Evolutionary conservation across 2,797 vertebrate species (phyloP).

Genomic region (Diglossa cyanea): DNA sequence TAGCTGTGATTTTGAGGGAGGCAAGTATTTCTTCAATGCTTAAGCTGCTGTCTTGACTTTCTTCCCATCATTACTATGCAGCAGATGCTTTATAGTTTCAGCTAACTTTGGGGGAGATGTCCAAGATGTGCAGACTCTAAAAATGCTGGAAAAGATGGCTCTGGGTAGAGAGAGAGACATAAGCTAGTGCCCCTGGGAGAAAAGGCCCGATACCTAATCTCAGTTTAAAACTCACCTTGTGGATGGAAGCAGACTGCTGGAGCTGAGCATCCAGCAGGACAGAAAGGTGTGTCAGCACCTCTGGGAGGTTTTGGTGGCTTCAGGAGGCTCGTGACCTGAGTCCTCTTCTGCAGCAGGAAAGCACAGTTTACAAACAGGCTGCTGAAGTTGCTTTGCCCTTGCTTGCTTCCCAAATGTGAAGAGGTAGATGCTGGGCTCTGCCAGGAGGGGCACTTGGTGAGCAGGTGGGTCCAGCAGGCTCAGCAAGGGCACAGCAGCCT

Average conservation of each 20-base stretch:
- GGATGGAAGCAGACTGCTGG: neutral
- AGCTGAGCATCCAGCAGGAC: neutral
- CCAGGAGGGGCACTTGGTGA: neutral
- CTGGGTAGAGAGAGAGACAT: neutral
- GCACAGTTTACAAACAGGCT: neutral
- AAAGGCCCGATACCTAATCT: neutral
- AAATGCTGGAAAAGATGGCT: neutral
- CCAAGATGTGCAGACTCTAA: neutral
- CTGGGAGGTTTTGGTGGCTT: neutral
- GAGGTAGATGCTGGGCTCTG: neutral
- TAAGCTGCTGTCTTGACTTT: neutral
- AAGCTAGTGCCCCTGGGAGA: neutral
- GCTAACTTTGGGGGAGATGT: neutral
- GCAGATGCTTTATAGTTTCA: neutral
- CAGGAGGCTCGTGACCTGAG: accelerated
- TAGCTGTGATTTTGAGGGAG: neutral
- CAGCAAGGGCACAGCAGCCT: neutral
- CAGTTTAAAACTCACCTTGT: neutral
- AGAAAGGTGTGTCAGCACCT: neutral
- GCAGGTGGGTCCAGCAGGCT: neutral
- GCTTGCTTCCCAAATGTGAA: neutral
- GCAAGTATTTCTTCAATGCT: neutral
- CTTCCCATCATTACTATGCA: neutral
- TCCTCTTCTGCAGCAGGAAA: neutral
- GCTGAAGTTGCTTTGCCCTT: neutral